These are phyloP conservation scores for Camponotus fellah DNA, from an alignment of 2,888 invertebrate species.

Conservation along the genomic window DNA sequence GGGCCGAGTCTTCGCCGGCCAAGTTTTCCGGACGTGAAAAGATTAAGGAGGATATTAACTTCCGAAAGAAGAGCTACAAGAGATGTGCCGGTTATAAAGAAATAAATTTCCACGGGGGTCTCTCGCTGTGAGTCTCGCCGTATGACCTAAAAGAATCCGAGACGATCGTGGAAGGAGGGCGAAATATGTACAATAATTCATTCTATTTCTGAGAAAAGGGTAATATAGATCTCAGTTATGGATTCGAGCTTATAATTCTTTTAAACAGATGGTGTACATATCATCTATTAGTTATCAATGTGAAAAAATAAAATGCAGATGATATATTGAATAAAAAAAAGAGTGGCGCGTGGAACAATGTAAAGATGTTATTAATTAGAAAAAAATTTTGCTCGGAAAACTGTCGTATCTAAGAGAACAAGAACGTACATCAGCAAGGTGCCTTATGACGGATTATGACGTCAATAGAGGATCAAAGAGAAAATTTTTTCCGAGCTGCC, in stretches of 20 bases:
- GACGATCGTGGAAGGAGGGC: slow-evolving; percentile 44
- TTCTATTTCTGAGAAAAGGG: slow-evolving; percentile 43
- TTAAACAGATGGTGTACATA: background rate
- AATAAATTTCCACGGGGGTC: slow-evolving; percentile 33
- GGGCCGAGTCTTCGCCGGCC: slow-evolving; percentile 23
- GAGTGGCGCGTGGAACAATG: background rate
- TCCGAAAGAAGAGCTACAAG: slow-evolving; percentile 47
- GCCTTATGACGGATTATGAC: slow-evolving; percentile 46
- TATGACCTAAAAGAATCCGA: slow-evolving; percentile 63
- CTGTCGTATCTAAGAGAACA: background rate
- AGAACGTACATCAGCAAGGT: background rate
- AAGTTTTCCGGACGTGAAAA: slow-evolving; percentile 43
- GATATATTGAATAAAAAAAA: background rate
- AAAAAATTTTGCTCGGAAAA: slow-evolving; percentile 17
- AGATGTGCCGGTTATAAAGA: slow-evolving; percentile 50
- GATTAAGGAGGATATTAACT: slow-evolving; percentile 54
- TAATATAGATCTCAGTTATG: slow-evolving; percentile 78
- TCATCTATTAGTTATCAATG: slow-evolving; percentile 15
- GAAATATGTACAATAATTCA: slow-evolving; percentile 71
- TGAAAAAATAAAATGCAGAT: background rate
- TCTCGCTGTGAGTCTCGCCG: slow-evolving; percentile 19
- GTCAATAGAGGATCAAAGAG: slow-evolving; percentile 40
- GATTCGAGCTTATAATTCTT: slow-evolving; percentile 78
- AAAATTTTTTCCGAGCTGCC: slow-evolving; percentile 31
- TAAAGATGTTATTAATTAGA: slow-evolving; percentile 36